Conservation (phyloP, 2,888 invertebrate species). For the Drosophila conformis region DNA sequence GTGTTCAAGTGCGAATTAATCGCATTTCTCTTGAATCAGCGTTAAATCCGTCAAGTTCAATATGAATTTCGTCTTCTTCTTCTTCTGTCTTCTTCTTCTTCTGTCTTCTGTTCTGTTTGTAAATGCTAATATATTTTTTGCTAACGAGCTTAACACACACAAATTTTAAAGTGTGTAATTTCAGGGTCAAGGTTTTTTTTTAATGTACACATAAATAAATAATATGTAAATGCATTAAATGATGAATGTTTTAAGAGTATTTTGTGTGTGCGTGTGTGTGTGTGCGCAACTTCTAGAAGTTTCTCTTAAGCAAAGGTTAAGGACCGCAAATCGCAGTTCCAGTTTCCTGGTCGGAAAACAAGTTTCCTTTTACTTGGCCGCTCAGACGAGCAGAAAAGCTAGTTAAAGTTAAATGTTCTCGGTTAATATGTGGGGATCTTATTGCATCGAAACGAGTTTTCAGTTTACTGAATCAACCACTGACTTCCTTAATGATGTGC, state of each 20-base stretch:
- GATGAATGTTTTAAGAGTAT: not conserved
- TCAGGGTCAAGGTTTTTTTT: not conserved
- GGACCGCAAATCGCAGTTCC: slow-evolving; percentile 23
- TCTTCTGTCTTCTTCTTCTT: too few species aligned
- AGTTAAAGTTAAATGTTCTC: slow-evolving; percentile 24
- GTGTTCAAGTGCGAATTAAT: not conserved
- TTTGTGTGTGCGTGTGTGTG: not conserved
- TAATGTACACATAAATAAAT: not conserved
- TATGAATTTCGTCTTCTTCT: too few species aligned
- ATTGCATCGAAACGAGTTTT: slow-evolving; percentile 42
- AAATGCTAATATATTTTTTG: not conserved
- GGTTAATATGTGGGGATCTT: slow-evolving; percentile 29
- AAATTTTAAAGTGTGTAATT: not conserved
- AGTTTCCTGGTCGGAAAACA: slow-evolving; percentile 41
- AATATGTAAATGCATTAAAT: not conserved
- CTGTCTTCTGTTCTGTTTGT: not conserved
- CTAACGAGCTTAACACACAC: not conserved
- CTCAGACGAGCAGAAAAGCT: slow-evolving; percentile 12
- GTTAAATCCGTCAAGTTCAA: not conserved
- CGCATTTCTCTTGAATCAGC: slow-evolving; percentile 2
- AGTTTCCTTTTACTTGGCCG: slow-evolving; percentile 56
- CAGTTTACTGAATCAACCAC: slow-evolving; percentile 22
- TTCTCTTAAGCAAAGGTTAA: slow-evolving; percentile 5
- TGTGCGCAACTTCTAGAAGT: not conserved
- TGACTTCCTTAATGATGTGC: slow-evolving; percentile 36